Evolutionary conservation across 2,888 invertebrate genomes (phyloP), one percentile per base, ranked within the genome.

Genomic region (Galeruca laticollis): DNA sequence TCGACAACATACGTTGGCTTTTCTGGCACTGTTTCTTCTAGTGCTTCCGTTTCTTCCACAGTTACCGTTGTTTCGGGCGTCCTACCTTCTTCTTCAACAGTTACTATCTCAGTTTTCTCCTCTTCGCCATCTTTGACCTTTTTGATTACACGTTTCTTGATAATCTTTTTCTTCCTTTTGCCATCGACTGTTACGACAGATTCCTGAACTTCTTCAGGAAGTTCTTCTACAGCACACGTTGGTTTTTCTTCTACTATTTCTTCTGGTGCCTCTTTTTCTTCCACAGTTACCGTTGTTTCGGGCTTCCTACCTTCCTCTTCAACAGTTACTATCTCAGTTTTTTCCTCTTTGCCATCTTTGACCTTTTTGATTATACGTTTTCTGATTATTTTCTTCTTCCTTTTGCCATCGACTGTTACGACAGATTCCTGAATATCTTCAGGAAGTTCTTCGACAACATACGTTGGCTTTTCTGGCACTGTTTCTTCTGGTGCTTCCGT

Each of bases 301-400:
- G 78, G 79, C 75, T 76, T 77, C 69, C 80, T 77, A 20, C 80
- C 80, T 71, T 78, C 79, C 62, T 85, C 82, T 76, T 80, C 77
- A 49, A 82, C 77, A 20, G 76, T 76, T 21, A 82, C 77, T n/a
- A 82, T 81, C 33, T 82, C 74, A 11, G 80, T 82, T 51, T 81
- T 82, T 76, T 85, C 84, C 69, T 83, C 70, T 73, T 81, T 81
- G 20, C 73, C 78, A 33, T 82, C 84, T 60, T 73, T 77, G 64
- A 49, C 61, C 71, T 78, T 79, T 2, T 78, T 78, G 6, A 79
- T 75, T 54, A 74, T 75, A 1, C 78, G 74, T 13, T 74, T 75
- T 74, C 80, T 84, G 60, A 80, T 79, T 77, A 66, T 77, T n/a
- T n/a, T n/a, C 74, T 81, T 77, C n/a, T n/a, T n/a, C 20, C 64